Base-by-base conservation (phyloP, 92 coral and sea anemone genomes). In the Desmophyllum pertusum region DNA sequence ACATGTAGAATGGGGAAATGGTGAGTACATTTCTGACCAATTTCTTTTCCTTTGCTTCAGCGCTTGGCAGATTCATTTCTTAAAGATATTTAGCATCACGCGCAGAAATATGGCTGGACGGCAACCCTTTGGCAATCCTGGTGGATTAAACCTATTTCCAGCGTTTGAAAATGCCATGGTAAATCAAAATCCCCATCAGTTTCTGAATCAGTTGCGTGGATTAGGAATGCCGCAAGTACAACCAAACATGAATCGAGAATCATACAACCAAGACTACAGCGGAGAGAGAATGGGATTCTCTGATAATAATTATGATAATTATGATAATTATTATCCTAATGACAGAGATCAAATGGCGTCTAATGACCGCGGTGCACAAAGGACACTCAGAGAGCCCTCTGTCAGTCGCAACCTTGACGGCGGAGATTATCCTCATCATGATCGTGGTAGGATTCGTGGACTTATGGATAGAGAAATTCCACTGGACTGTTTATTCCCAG, bases 121-220 rank as follows among this genome's bases (percentile, higher is more conserved):
- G 68, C 86, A 1, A 40, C 86, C 79, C 21, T 55, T 57, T 30
- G 19, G 72, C n/a, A 63, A 63, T 5, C 38, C 73, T 23, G 25
- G 41, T 65, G 75, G 83, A 17, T 23, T 79, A 10, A 79, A 64
- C 74, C 43, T 66, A 21, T 13, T 50, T 21, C 86, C 86, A 55
- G 15, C 50, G 30, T 1, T 73, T 19, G 79, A 72, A 41, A 73
- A 31, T 55, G 31, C 59, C n/a, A 11, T 40, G 68, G 86, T 46
- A 9, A 82, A 82, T 73, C 48, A 46, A 9, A 82, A 82, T 73
- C 48, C 86, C 31, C 79, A 42, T 13, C 79, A 71, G 39, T 63
- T 82, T 31, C 5, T 73, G 38, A 59, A 31, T 25, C 69, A 59
- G 25, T 41, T 82, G 46, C 40, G 36, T 39, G 79, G 70, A 61